These are phyloP conservation scores for Drosophila incognita DNA, from an alignment of 2,888 invertebrate species.

Conservation along the genomic window DNA sequence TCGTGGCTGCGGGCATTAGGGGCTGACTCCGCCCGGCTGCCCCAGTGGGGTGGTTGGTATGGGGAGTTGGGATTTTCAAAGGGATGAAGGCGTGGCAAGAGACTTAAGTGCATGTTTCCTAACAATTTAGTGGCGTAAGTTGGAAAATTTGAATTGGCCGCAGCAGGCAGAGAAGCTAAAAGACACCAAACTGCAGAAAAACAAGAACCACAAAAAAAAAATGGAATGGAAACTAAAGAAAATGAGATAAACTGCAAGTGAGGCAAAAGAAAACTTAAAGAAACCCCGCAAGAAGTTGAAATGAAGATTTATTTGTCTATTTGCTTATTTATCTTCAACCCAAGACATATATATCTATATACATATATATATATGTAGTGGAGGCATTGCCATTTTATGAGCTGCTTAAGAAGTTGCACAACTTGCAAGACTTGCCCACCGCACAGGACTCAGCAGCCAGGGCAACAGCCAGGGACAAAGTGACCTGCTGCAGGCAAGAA, in stretches of 20 bases:
- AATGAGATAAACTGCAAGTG: constrained; percentile 23
- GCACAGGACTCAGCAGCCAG: background rate
- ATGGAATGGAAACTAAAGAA: background rate
- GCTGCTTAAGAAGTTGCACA: constrained; percentile 53
- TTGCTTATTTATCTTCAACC: constrained; percentile 77
- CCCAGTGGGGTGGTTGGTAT: background rate
- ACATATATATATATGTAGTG: background rate
- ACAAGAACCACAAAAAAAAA: constrained; percentile 3
- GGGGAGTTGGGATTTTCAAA: background rate
- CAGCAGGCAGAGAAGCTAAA: constrained; percentile 41
- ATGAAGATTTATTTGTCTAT: constrained; percentile 82
- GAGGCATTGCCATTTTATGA: constrained; percentile 47
- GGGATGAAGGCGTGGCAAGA: constrained; percentile 28
- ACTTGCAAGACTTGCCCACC: constrained; percentile 14
- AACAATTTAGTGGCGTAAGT: constrained; percentile 80
- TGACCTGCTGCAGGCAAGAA: constrained; percentile 33
- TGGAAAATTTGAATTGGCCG: constrained; percentile 77
- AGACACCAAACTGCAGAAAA: constrained; percentile 14
- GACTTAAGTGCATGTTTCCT: constrained; percentile 81
- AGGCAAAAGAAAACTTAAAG: constrained; percentile 58
- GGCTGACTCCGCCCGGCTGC: background rate
- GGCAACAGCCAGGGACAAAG: constrained; percentile 25
- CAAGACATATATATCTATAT: constrained; percentile 23
- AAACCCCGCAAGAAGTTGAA: constrained; percentile 72
- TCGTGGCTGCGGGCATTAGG: constrained; percentile 70